Evolutionary conservation across 2,113 vertebrate genomes (phyloP).

Genomic region (Variabilichromis moorii): DNA sequence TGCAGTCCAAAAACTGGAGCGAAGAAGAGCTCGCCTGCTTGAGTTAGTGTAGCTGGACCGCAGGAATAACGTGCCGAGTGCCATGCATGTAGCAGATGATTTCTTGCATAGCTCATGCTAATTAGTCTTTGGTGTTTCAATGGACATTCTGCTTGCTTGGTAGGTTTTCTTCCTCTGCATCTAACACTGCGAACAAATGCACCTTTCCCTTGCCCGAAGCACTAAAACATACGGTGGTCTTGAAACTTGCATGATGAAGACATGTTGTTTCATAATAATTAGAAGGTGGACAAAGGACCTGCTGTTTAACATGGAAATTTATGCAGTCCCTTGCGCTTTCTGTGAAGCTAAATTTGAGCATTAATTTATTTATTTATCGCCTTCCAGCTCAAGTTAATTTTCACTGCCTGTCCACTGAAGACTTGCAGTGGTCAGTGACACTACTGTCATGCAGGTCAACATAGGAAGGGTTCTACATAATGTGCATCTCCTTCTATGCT

Average conservation of each 20-base stretch:
- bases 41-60: background rate
- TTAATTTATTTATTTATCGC: slow-evolving; percentile 42
- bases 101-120: background rate
- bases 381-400: slow-evolving; percentile 73
- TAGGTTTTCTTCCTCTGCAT: background rate
- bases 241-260: slow-evolving; percentile 97
- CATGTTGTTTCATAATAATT: slow-evolving; percentile 99
- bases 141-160: background rate
- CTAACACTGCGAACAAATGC: background rate
- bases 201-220: slow-evolving; percentile 61
- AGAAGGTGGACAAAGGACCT: slow-evolving; percentile 92
- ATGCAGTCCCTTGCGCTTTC: slow-evolving; percentile 85
- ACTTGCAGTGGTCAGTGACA: slow-evolving; percentile 91
- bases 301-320: slow-evolving; percentile 96
- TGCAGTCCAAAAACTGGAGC: background rate
- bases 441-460: slow-evolving; percentile 95
- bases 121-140: background rate
- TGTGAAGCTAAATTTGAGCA: slow-evolving; percentile 72
- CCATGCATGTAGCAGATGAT: background rate
- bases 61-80: background rate
- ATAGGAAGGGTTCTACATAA: slow-evolving; percentile 93
- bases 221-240: slow-evolving; percentile 84
- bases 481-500: slow-evolving; percentile 82
- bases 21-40: background rate
- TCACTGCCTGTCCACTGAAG: slow-evolving; percentile 78